Percentiles rank a stretch among this genome's conserved stretches.
Evolutionary conservation across 2,797 vertebrate species (phyloP).

Genomic region (Leucoraja ocellata): DNA sequence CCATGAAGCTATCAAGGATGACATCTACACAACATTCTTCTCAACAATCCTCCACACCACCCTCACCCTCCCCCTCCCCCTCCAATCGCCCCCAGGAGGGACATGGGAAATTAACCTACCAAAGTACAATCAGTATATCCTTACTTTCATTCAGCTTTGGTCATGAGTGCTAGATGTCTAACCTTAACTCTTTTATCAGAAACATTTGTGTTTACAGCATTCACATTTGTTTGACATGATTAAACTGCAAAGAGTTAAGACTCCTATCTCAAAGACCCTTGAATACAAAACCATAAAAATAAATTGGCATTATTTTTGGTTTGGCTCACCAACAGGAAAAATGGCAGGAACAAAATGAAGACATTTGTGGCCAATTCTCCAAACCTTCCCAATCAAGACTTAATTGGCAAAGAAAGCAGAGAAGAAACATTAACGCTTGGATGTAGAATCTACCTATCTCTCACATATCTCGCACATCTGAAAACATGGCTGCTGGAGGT

Average conservation of each 20-base stretch:
- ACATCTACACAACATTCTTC: too few species aligned
- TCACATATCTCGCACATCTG: neutral
- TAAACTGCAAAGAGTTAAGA: neutral
- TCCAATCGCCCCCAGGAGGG: too few species aligned
- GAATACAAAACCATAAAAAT: neutral
- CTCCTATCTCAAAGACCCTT: neutral
- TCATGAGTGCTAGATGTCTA: too few species aligned
- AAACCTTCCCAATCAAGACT: neutral
- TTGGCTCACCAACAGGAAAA: neutral
- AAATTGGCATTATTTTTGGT: neutral
- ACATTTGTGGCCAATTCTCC: neutral
- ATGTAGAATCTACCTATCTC: neutral
- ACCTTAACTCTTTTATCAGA: neutral
- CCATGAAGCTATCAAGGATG: too few species aligned
- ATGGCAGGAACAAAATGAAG: neutral
- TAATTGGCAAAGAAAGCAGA: neutral
- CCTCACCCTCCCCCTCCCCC: too few species aligned
- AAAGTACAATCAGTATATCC: too few species aligned
- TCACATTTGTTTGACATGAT: neutral
- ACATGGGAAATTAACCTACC: too few species aligned
- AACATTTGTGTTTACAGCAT: neutral
- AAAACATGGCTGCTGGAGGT: too few species aligned
- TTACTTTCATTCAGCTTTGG: too few species aligned
- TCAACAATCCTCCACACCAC: too few species aligned
- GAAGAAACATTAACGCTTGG: too few species aligned